A percentile compares a stretch with the other conserved stretches of the same genome.
These are phyloP conservation scores for Aurelia sp. DNA, from an alignment of 30 jellyfish, hydroid and myxozoan species.

Conservation along the genomic window DNA sequence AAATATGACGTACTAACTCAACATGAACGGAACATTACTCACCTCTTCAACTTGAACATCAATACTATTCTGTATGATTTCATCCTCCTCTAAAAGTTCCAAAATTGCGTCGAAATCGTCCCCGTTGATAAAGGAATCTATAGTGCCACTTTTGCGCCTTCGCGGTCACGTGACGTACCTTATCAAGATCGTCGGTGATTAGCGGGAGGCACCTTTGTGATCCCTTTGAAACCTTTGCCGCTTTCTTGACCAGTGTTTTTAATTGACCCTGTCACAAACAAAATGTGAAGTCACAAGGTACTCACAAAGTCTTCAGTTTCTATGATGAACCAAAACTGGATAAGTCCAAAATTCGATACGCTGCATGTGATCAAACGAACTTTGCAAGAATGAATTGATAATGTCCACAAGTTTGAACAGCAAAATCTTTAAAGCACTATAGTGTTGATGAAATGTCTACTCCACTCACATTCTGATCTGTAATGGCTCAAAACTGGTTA, in stretches of 20 bases:
- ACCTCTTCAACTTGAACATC: slow-evolving; percentile 41
- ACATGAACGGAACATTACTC: slow-evolving; percentile 27
- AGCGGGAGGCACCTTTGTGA: slow-evolving; percentile 14
- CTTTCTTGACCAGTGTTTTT: not conserved
- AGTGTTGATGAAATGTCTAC: too few relatives aligned
- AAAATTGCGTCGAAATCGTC: slow-evolving; percentile 37
- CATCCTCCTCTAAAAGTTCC: slow-evolving; percentile 47
- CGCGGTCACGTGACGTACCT: slow-evolving; percentile 9
- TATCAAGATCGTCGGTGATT: slow-evolving; percentile 7
- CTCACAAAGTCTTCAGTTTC: too few relatives aligned
- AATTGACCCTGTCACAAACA: too few relatives aligned
- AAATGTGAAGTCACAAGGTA: too few relatives aligned
- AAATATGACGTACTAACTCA: not conserved
- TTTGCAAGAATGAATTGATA: too few relatives aligned
- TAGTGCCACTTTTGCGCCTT: not conserved
- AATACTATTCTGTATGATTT: slow-evolving; percentile 14
- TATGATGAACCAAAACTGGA: too few relatives aligned
- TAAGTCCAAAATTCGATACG: too few relatives aligned
- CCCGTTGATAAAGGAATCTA: slow-evolving; percentile 15
- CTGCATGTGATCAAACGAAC: too few relatives aligned
- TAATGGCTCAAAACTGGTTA: too few relatives aligned
- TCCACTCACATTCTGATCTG: too few relatives aligned
- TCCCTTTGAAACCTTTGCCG: slow-evolving; percentile 9
- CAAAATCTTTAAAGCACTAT: too few relatives aligned
- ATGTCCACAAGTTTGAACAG: too few relatives aligned